Percentiles rank a stretch among this genome's conserved stretches.
phyloP scores from a whole-genome alignment of 2,888 invertebrate species.

The Abscondita cerata region DNA sequence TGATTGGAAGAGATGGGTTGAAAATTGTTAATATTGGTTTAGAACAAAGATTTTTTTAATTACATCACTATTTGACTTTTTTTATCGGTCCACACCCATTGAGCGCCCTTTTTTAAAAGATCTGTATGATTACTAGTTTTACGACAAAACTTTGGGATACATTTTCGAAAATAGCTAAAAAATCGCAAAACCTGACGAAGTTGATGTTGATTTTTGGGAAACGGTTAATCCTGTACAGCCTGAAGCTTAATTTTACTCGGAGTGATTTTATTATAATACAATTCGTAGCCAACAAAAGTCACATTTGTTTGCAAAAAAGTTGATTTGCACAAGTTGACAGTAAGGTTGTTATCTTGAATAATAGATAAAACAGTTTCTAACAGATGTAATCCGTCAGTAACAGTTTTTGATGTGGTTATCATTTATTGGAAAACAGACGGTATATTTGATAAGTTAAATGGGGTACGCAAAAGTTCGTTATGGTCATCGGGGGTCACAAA shows the following conservation, averaged over 20 bases:
- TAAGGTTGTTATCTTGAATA: constrained; percentile 9
- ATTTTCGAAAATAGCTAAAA: constrained; percentile 28
- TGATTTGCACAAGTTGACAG: constrained; percentile 22
- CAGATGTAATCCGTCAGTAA: constrained; percentile 9
- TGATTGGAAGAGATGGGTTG: constrained; percentile 20
- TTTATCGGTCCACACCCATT: constrained; percentile 7
- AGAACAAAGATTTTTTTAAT: constrained; percentile 8
- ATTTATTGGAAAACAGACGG: too few species aligned
- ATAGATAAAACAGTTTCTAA: constrained; percentile 10
- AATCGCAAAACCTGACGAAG: constrained; percentile 27
- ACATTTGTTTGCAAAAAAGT: not conserved
- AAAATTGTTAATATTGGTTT: constrained; percentile 30
- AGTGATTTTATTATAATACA: not conserved
- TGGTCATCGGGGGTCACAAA: too few species aligned
- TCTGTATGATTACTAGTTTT: too few species aligned
- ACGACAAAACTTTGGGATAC: too few species aligned
- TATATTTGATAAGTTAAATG: too few species aligned
- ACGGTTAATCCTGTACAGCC: constrained; percentile 21
- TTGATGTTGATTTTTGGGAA: constrained; percentile 20
- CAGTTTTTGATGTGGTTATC: constrained; percentile 9
- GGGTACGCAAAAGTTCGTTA: too few species aligned
- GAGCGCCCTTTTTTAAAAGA: constrained; percentile 24
- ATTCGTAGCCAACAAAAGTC: constrained; percentile 13
- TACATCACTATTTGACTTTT: not conserved
- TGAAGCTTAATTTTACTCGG: constrained; percentile 14